phyloP scores from a whole-genome alignment of 2,797 vertebrate species.

The Halcyon smyrnensis region DNA sequence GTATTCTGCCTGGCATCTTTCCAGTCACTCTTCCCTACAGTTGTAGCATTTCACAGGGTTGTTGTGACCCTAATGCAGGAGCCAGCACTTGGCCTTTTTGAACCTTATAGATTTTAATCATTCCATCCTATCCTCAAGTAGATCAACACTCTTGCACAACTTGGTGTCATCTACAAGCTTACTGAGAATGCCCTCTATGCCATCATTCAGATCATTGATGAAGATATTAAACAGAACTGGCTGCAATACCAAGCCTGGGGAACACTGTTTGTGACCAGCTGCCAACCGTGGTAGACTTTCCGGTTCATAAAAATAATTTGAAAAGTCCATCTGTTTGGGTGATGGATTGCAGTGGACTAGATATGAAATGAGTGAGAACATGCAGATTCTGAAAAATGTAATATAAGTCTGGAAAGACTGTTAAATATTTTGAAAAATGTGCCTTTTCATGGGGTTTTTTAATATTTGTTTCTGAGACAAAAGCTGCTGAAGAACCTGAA shows the following conservation, averaged over 20 bases:
- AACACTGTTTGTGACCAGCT: background rate
- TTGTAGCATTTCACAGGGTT: background rate
- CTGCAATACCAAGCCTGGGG: background rate
- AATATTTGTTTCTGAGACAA: background rate
- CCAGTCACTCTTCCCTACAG: background rate
- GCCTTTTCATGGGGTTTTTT: background rate
- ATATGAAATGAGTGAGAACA: background rate
- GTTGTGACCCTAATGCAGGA: background rate
- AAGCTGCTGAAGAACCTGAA: background rate
- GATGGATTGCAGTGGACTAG: background rate
- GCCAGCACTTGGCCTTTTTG: background rate
- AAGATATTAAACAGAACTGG: background rate
- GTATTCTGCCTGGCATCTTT: too few species aligned
- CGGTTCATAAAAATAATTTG: background rate
- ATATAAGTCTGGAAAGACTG: background rate
- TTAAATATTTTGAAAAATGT: background rate
- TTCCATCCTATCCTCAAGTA: background rate
- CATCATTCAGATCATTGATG: background rate
- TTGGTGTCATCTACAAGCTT: background rate
- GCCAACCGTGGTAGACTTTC: background rate
- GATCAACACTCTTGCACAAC: background rate
- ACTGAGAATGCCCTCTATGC: background rate
- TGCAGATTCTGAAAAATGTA: background rate
- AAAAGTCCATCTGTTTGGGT: background rate
- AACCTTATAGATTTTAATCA: background rate